Evolutionary conservation across 2,888 invertebrate species (phyloP).

Genomic region (Sesia apiformis): DNA sequence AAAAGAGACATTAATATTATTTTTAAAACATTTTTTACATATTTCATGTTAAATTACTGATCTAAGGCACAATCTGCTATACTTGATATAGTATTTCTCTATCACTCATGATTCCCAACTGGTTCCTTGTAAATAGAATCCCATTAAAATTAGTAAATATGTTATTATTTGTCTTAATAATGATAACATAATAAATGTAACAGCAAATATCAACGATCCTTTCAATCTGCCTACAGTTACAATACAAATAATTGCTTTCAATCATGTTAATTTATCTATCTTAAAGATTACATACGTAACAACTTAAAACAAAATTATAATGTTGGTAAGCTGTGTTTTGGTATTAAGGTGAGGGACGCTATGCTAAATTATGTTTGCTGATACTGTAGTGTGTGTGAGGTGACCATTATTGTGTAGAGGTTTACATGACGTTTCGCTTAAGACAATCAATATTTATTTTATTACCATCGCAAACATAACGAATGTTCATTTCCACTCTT

Average conservation of each 20-base stretch:
- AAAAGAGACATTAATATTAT: constrained; percentile 19
- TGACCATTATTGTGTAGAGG: too few species aligned
- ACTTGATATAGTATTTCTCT: constrained; percentile 47
- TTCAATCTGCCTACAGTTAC: constrained; percentile 40
- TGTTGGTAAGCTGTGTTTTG: constrained; percentile 75
- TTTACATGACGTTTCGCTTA: too few species aligned
- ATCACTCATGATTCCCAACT: constrained; percentile 52
- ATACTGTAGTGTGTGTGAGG: constrained; percentile 1
- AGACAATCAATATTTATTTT: too few species aligned
- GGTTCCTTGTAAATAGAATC: constrained; percentile 49
- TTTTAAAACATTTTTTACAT: constrained; percentile 27
- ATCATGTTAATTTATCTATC: constrained; percentile 54
- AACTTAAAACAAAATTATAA: constrained; percentile 67
- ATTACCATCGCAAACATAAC: too few species aligned
- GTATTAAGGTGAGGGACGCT: constrained; percentile 72
- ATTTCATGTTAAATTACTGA: constrained; percentile 31
- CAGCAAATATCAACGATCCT: constrained; percentile 62
- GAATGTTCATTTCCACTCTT: too few species aligned
- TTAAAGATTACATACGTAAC: constrained; percentile 56
- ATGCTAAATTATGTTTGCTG: constrained; percentile 42
- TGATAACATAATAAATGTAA: constrained; percentile 60
- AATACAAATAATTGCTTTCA: constrained; percentile 47
- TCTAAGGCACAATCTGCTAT: constrained; percentile 71
- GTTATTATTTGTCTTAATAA: constrained; percentile 40
- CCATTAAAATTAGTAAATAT: constrained; percentile 40